Evolutionary conservation across 2,113 vertebrate genomes (phyloP).

Genomic region (Crotophaga sulcirostris): DNA sequence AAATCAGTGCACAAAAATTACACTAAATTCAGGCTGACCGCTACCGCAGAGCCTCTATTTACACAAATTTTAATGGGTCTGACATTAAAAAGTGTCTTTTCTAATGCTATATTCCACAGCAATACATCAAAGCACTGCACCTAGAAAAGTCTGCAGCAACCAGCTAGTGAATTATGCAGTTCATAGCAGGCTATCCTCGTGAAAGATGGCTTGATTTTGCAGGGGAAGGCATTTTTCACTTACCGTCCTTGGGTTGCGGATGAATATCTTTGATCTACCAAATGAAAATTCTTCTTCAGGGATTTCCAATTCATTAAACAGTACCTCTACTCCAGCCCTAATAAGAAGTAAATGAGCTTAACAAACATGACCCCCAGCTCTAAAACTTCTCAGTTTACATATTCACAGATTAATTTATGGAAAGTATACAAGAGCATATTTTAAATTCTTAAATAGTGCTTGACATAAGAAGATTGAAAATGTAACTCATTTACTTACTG

Average conservation of each 20-base stretch:
- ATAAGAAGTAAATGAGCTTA: slow-evolving; percentile 38
- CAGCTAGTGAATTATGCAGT: neutral
- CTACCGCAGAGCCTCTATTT: neutral
- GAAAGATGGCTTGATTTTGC: neutral
- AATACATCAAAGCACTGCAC: neutral
- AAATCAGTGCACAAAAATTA: accelerated
- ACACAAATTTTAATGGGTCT: neutral
- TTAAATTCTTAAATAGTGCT: neutral
- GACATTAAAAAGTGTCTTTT: neutral
- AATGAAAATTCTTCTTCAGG: slow-evolving; percentile 89
- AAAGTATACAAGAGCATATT: neutral
- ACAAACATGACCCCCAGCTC: neutral
- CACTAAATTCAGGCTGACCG: neutral
- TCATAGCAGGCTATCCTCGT: neutral
- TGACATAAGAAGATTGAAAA: slow-evolving; percentile 21
- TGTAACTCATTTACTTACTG: neutral
- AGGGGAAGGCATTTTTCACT: slow-evolving; percentile 27
- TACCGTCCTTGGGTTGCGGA: slow-evolving; percentile 97
- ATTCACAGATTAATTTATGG: neutral
- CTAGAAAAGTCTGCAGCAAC: neutral
- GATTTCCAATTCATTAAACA: slow-evolving; percentile 87
- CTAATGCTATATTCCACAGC: neutral
- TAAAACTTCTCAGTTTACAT: neutral
- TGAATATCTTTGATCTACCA: slow-evolving; percentile 98
- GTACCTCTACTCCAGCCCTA: slow-evolving; percentile 91